These are phyloP conservation scores for Hydropotes inermis DNA, from an alignment of 2,113 vertebrate species.

Conservation along the genomic window DNA sequence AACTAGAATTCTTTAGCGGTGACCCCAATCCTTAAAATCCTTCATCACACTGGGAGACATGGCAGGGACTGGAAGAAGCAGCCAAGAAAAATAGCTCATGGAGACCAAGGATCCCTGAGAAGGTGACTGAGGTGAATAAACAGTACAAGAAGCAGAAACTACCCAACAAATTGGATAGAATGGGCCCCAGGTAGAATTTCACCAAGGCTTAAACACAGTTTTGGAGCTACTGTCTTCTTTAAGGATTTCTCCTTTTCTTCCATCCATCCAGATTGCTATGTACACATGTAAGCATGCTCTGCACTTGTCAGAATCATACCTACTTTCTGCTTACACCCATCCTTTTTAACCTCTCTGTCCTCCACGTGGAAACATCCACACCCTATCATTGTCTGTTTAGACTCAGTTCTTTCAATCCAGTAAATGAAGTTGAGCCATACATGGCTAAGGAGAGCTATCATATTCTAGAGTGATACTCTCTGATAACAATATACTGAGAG, in stretches of 20 bases:
- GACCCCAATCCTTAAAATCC: neutral
- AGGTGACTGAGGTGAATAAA: neutral
- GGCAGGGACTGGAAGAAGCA: neutral
- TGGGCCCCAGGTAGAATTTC: neutral
- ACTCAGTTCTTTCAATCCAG: neutral
- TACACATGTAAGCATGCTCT: neutral
- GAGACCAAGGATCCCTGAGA: neutral
- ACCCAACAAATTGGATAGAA: no score
- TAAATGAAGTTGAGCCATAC: neutral
- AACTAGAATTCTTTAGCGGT: neutral
- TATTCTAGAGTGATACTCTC: neutral
- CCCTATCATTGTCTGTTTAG: neutral
- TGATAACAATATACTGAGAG: neutral
- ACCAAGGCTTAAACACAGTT: neutral
- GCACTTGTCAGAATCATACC: neutral
- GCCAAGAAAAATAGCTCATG: neutral
- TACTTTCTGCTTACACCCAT: neutral
- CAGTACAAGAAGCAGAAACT: neutral
- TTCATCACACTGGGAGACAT: neutral
- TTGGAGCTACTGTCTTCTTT: neutral
- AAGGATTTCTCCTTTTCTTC: neutral
- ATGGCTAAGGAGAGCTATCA: no score
- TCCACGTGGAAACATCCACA: neutral
- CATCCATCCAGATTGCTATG: neutral
- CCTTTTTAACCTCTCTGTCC: neutral